Evolutionary conservation across 2,113 vertebrate species (phyloP).

Genomic region (Genyomyrus donnyi): DNA sequence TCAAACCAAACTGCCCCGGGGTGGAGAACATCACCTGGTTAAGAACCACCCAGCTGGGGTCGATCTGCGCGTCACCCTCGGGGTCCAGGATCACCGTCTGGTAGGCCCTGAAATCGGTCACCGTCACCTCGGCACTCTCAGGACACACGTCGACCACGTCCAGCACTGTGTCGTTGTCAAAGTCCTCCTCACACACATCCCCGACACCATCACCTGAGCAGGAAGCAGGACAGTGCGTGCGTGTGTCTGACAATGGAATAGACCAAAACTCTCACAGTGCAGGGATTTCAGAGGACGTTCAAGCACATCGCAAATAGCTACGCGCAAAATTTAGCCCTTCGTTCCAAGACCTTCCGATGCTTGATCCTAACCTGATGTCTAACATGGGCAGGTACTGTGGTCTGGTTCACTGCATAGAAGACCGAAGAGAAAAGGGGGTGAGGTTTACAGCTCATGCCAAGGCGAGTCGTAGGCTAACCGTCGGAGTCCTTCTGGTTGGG

Average conservation of each 20-base stretch:
- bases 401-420: not conserved
- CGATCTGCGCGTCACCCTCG: conserved; percentile 80
- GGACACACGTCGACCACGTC: conserved; percentile 75
- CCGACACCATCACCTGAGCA: conserved; percentile 69
- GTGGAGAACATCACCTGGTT: conserved; percentile 63
- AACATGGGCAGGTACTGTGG: not conserved
- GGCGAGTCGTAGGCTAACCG: conserved; percentile 42
- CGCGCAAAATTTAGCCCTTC: not conserved
- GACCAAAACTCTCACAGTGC: not conserved
- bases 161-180: conserved; percentile 77
- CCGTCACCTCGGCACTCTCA: conserved; percentile 76
- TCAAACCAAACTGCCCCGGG: not conserved
- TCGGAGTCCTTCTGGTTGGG: conserved; percentile 75
- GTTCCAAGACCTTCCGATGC: not conserved
- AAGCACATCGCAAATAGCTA: not conserved
- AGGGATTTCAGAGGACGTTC: not conserved
- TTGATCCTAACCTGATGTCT: not conserved
- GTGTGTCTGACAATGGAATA: not conserved
- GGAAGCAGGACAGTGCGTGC: not conserved
- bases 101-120: conserved; percentile 81
- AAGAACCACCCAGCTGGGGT: conserved; percentile 82
- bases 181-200: conserved; percentile 75
- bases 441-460: not conserved
- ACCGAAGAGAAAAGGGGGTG: not conserved
- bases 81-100: conserved; percentile 80